These are phyloP conservation scores for Nestor notabilis DNA, from an alignment of 2,113 vertebrate species.

Conservation along the genomic window DNA sequence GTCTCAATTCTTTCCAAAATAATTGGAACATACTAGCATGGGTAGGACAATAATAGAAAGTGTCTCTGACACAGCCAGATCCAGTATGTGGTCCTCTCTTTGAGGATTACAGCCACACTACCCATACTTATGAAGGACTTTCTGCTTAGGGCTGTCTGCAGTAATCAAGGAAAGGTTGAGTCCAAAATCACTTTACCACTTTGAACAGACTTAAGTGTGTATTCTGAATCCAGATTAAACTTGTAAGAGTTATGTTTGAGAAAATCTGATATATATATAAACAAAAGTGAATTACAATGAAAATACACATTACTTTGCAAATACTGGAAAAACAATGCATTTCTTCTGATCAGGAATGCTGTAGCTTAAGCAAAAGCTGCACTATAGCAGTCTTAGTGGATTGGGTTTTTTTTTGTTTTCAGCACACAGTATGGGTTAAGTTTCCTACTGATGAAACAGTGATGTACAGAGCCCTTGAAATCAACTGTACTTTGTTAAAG, in stretches of 20 bases:
- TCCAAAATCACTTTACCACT: background rate
- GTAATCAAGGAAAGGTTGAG: background rate
- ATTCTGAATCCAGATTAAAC: background rate
- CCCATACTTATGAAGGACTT: accelerated
- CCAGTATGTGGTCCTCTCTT: background rate
- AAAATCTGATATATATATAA: background rate
- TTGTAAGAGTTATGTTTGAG: background rate
- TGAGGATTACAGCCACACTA: background rate
- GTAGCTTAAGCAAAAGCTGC: background rate
- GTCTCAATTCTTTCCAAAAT: background rate
- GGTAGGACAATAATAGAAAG: background rate
- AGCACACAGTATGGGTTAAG: background rate
- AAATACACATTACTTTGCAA: background rate
- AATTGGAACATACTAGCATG: background rate
- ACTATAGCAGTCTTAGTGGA: background rate
- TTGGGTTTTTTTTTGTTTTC: background rate
- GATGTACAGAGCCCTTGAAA: background rate
- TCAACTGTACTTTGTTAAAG: background rate
- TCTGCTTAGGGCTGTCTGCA: background rate
- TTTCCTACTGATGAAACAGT: background rate
- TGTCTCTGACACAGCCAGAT: background rate
- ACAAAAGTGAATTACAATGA: background rate
- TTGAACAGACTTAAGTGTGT: background rate
- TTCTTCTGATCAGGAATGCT: background rate
- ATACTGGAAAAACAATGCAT: background rate